Evolutionary conservation across 2,797 vertebrate genomes (phyloP).

Genomic region (Epinephelus coioides): DNA sequence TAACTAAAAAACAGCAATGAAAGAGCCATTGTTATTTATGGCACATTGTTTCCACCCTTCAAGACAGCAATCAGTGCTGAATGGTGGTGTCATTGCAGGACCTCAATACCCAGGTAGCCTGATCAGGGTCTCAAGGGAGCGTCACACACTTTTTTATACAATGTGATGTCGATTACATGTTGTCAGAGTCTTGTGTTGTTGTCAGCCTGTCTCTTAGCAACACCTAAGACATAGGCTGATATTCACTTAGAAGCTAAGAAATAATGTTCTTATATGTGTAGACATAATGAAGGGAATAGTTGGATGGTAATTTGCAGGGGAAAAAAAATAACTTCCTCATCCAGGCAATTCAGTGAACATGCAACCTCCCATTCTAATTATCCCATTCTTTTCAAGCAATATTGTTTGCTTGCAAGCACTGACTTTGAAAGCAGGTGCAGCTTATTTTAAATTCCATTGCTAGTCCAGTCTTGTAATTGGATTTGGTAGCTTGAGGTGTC

Average conservation of each 20-base stretch:
- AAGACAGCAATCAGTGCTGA: background rate
- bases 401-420: conserved; percentile 1
- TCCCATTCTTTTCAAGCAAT: conserved; percentile 1
- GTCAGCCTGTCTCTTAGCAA: background rate
- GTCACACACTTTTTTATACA: background rate
- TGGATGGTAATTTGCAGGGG: background rate
- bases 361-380: conserved; percentile 10
- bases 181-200: background rate
- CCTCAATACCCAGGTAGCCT: background rate
- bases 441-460: conserved; percentile 56
- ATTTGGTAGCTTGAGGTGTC: conserved; percentile 61
- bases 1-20: background rate
- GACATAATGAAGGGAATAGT: conserved; percentile 5
- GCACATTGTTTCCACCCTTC: background rate
- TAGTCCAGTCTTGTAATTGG: conserved; percentile 68
- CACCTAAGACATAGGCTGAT: background rate
- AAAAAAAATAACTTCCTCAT: background rate
- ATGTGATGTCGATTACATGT: background rate
- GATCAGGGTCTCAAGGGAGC: background rate
- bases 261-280: background rate
- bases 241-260: background rate
- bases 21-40: background rate
- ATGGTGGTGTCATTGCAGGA: background rate
- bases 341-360: background rate
- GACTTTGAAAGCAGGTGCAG: conserved; percentile 31